Evolutionary conservation across 2,797 vertebrate species (phyloP), one percentile per base, ranked within the genome.

Genomic region (Eulemur albifrons): DNA sequence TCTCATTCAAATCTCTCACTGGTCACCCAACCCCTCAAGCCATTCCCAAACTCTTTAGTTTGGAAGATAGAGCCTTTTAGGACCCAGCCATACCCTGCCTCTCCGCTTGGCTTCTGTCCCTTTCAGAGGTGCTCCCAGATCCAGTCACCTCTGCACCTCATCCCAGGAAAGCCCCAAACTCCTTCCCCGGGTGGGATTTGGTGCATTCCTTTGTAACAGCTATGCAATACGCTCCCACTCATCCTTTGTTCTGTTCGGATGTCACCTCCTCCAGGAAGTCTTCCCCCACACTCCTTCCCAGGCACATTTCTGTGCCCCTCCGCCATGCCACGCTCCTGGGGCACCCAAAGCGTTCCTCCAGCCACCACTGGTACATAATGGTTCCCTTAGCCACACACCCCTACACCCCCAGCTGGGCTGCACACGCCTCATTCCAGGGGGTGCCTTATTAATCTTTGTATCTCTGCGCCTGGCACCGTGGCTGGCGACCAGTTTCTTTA

Each of bases 401-500:
- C n/a, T 45, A n/a, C 4, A 30, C 50, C 43, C 59, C 40, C 40
- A 50, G 25, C 3, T 18, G 30, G 18, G 48, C 18, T 63, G 38
- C 20, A n/a, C 14, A 11, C 0, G 2, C 27, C n/a, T 86, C 23
- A 23, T 43, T 70, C 50, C 21, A 21, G 45, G 54, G 45, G 70
- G 27, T 48, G 12, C 61, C 40, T 93, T 43, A 48, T 35, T 77
- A 70, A 75, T 86, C 61, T 91, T 79, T 12, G 10, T 52, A 40
- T 87, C 85, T 40, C 73, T 67, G 30, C 61, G 52, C 59, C 17
- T 76, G 52, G 52, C n/a, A 87, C n/a, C 23, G 84, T 27, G 5
- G 52, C 76, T 83, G 59, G 35, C 79, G 84, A 95, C 54, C 18
- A 32, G 18, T 54, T 86, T 40, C 52, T 89, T 85, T 77, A 80